phyloP scores from a whole-genome alignment of 2,888 invertebrate genomes.

The Agapostemon virescens region DNA sequence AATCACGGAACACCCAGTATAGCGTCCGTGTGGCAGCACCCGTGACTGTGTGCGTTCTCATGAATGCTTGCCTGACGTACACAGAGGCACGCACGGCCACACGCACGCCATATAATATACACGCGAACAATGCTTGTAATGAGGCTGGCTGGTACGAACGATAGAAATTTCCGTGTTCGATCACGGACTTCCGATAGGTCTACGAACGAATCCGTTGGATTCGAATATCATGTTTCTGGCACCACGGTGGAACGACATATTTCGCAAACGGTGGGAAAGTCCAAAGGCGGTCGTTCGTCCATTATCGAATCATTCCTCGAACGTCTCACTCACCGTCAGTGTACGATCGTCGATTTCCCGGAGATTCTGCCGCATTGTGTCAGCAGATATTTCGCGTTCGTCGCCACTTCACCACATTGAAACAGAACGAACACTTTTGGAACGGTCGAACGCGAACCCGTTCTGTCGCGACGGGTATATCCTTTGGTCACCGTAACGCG shows the following conservation, averaged over 20 bases:
- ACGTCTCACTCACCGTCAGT: slow-evolving; percentile 59
- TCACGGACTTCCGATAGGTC: not conserved
- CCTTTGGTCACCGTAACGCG: slow-evolving; percentile 50
- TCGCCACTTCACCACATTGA: slow-evolving; percentile 53
- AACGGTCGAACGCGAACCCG: slow-evolving; percentile 60
- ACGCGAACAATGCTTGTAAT: slow-evolving; percentile 47
- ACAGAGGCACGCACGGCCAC: slow-evolving; percentile 16
- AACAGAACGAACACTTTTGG: slow-evolving; percentile 47
- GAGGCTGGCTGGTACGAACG: slow-evolving; percentile 9
- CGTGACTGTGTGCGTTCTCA: slow-evolving; percentile 43
- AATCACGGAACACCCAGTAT: not conserved
- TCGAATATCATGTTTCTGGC: not conserved
- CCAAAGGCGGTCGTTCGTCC: slow-evolving; percentile 24
- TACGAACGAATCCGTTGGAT: not conserved
- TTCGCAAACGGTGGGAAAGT: slow-evolving; percentile 43
- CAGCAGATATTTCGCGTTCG: slow-evolving; percentile 60
- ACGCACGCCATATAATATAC: not conserved
- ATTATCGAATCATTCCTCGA: slow-evolving; percentile 11
- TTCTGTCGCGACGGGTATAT: slow-evolving; percentile 61
- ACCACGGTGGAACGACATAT: slow-evolving; percentile 36
- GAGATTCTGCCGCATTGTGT: slow-evolving; percentile 63
- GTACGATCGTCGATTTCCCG: slow-evolving; percentile 52
- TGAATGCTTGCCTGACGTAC: slow-evolving; percentile 46
- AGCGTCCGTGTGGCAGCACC: slow-evolving; percentile 10
- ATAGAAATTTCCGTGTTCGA: slow-evolving; percentile 18